Percentiles rank a stretch among this genome's conserved stretches.
Evolutionary conservation across 1,140 invertebrate species (phyloP).

Genomic region (Musca domestica): DNA sequence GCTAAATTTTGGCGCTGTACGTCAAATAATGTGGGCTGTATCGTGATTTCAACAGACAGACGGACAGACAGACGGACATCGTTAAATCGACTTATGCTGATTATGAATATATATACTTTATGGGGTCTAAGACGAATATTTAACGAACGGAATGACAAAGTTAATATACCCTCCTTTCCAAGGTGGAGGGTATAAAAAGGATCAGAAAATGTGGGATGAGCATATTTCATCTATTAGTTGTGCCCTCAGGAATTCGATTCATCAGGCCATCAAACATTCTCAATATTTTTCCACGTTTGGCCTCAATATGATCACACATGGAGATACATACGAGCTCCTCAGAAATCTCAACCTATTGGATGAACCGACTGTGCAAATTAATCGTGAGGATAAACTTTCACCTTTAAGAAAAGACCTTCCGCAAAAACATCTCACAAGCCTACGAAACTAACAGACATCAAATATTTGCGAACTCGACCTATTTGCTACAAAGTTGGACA

Average conservation of each 20-base stretch:
- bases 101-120: no score
- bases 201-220: conserved; percentile 28
- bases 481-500: background rate
- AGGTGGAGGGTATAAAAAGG: no score
- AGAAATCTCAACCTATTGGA: background rate
- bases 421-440: background rate
- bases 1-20: no score
- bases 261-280: conserved; percentile 20
- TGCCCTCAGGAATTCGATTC: conserved; percentile 15
- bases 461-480: background rate
- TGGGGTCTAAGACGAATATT: no score
- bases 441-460: background rate
- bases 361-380: background rate
- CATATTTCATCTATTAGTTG: conserved; percentile 22
- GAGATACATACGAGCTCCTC: background rate
- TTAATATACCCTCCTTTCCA: no score
- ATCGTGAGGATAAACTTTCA: conserved; percentile 2
- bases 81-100: no score
- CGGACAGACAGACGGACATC: no score
- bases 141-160: no score
- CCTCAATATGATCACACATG: conserved; percentile 24
- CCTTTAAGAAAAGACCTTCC: conserved; percentile 1
- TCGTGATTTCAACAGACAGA: no score
- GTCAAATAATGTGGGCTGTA: no score
- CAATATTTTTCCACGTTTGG: conserved; percentile 25